Evolutionary conservation across 37 sponge, comb jelly and placozoan genomes (phyloP).

Genomic region (Crambe crambe): DNA sequence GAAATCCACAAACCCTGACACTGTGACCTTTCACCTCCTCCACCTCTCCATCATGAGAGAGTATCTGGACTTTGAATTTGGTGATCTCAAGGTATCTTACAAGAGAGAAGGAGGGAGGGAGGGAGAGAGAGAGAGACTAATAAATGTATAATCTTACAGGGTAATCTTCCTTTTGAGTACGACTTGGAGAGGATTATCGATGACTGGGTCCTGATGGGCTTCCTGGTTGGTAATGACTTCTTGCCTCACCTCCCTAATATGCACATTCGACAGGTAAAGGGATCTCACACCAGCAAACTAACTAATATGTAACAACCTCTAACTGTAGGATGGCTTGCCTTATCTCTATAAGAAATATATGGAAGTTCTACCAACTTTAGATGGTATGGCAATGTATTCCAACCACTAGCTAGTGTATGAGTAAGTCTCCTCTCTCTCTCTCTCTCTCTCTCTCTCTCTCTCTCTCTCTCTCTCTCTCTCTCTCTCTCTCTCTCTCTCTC

Average conservation of each 20-base stretch:
- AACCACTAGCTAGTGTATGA: not conserved
- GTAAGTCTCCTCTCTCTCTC: not conserved
- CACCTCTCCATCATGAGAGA: slow-evolving; percentile 94
- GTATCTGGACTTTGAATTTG: slow-evolving; percentile 93
- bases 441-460: not conserved
- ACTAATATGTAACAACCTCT: too few relatives aligned
- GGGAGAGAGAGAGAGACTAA: not conserved
- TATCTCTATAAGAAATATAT: slow-evolving; percentile 75
- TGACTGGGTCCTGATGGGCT: slow-evolving; percentile 96
- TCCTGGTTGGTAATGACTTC: slow-evolving; percentile 98
- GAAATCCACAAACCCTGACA: slow-evolving; percentile 68
- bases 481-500: not conserved
- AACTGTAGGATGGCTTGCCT: slow-evolving; percentile 63
- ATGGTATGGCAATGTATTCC: slow-evolving; percentile 38
- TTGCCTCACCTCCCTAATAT: slow-evolving; percentile 94
- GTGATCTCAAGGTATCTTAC: slow-evolving; percentile 57
- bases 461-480: not conserved
- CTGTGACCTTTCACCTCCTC: slow-evolving; percentile 93
- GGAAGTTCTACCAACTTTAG: slow-evolving; percentile 70
- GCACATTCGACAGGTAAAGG: slow-evolving; percentile 84
- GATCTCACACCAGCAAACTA: too few relatives aligned
- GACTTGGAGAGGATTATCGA: slow-evolving; percentile 94
- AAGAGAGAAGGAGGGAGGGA: not conserved
- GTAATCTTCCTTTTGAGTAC: slow-evolving; percentile 72
- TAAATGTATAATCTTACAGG: slow-evolving; percentile 19